Evolutionary conservation across 1,140 invertebrate species (phyloP).

Genomic region (Babylonia areolata): DNA sequence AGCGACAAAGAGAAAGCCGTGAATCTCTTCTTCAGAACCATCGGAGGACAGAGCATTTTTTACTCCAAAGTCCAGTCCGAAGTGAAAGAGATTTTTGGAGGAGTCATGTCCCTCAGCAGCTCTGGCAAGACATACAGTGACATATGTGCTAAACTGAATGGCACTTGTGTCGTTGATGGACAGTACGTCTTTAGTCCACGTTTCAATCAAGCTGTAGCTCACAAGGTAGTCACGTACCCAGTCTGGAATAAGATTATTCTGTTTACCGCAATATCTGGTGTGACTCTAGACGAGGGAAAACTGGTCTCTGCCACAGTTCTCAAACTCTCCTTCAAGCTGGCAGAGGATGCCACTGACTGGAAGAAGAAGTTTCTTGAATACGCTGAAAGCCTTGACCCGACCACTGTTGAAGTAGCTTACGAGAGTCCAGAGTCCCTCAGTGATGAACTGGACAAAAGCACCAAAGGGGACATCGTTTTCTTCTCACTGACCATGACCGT

Average conservation of each 20-base stretch:
- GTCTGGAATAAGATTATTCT: not conserved
- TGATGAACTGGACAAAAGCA: slow-evolving; percentile 50
- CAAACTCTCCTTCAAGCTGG: slow-evolving; percentile 1
- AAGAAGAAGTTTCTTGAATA: not conserved
- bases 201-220: not conserved
- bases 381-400: not conserved
- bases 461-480: slow-evolving; percentile 44
- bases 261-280: not conserved
- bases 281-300: not conserved
- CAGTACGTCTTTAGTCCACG: not conserved
- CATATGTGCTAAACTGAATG: not conserved
- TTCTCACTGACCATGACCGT: slow-evolving; percentile 51
- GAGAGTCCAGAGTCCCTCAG: slow-evolving; percentile 42
- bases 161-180: not conserved
- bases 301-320: not conserved
- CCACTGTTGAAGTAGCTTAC: not conserved
- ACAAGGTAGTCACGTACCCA: not conserved
- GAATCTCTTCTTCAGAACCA: not conserved
- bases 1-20: not conserved
- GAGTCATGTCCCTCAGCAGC: not conserved
- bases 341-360: not conserved
- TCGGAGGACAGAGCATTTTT: not conserved
- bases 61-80: not conserved
- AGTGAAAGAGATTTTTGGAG: not conserved
- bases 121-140: not conserved